Evolutionary conservation across 2,113 vertebrate species (phyloP).

Genomic region (Erythrocercus mccallii): DNA sequence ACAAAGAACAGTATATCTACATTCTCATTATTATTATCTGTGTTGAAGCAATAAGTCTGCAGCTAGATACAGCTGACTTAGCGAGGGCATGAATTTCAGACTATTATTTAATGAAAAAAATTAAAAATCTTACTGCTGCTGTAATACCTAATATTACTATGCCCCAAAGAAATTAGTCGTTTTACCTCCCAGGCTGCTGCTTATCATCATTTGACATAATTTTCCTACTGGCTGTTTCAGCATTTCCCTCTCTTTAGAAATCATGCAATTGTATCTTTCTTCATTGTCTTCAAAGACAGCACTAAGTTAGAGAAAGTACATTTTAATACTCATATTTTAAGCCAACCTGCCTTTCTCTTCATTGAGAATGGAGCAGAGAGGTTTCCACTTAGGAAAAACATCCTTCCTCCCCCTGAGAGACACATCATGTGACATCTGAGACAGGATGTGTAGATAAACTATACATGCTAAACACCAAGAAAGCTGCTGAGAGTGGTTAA

Average conservation of each 20-base stretch:
- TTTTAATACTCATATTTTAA: background rate
- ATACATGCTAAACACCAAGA: background rate
- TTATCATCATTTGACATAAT: background rate
- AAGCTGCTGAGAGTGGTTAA: background rate
- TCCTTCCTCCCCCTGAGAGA: background rate
- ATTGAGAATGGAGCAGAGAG: background rate
- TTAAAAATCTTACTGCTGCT: background rate
- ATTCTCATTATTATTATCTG: background rate
- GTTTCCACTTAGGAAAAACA: background rate
- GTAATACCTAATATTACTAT: background rate
- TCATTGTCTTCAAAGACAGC: background rate
- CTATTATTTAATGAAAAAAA: background rate
- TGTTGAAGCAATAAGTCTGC: background rate
- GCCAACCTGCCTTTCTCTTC: background rate
- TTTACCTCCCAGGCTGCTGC: background rate
- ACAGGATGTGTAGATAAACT: rapidly evolving
- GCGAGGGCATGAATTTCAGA: background rate
- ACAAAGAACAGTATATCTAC: background rate
- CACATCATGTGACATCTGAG: rapidly evolving
- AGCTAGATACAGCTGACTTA: background rate
- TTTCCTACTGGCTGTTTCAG: background rate
- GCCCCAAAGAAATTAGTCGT: background rate
- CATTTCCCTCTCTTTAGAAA: background rate
- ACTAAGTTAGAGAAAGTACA: background rate
- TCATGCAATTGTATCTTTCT: background rate